Base-by-base conservation (phyloP, 2,888 invertebrate genomes). In the Mactromeris polynyma region DNA sequence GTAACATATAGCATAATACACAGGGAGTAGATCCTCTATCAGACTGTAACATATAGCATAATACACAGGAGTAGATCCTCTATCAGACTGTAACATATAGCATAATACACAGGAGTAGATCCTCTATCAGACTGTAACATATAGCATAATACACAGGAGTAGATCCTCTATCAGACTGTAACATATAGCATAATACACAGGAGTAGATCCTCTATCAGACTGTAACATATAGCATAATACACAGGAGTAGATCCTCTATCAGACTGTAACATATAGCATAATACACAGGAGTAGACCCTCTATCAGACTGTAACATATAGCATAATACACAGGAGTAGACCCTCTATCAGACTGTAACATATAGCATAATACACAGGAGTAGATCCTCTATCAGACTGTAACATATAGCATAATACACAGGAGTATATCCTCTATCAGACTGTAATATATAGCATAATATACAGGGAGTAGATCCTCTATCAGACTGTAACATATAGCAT, bases 61-160 rank as follows among this genome's bases (percentile, higher is more conserved):
- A 82, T 94, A 95, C 69, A 96, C 90, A 19, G 96, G 96, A 0
- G 95, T 95, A 69, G 95, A 94, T 33, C 95, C 95, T 83, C 94
- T 88, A 64, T n/a, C n/a, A n/a, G n/a, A n/a, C n/a, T 94, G 21
- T 95, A 93, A 83, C 92, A 93, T 58, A 95, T 91, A 36, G 95
- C 95, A 93, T 96, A 96, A 82, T 94, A 95, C 69, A 96, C 90
- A 19, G 96, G 96, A 0, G 95, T 95, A 69, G 95, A 94, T 33
- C 95, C 95, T 83, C 94, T 88, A 64, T n/a, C n/a, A n/a, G n/a
- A n/a, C n/a, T 94, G 21, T 95, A 93, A 83, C 92, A 93, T 58
- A 95, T 91, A 36, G 95, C 95, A 93, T 96, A 96, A 82, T 94
- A 95, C 69, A 96, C 90, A 19, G 96, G 96, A 0, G 95, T 95